Evolutionary conservation across 2,113 vertebrate species (phyloP).

Genomic region (Sinocyclocheilus rhinocerous): DNA sequence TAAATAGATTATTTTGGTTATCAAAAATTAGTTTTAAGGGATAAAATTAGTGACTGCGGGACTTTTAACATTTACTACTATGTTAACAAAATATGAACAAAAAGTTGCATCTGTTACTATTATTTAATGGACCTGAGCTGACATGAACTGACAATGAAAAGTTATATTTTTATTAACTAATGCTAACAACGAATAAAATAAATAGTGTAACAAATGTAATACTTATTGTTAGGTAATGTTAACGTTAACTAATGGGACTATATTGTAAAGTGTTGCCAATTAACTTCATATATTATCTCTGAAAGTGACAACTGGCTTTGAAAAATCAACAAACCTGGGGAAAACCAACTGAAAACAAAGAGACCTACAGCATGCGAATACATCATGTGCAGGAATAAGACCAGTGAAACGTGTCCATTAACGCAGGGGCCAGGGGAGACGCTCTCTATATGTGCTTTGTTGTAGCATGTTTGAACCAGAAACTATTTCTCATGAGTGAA

Average conservation of each 20-base stretch:
- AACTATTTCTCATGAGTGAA: slow-evolving; percentile 40
- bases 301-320: neutral
- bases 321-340: neutral
- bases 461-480: slow-evolving; percentile 43
- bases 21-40: too few relatives aligned
- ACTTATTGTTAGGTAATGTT: neutral
- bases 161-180: neutral
- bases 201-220: neutral
- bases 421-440: neutral
- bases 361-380: neutral
- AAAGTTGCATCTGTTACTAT: too few relatives aligned
- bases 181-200: neutral
- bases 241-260: neutral
- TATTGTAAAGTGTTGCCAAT: neutral
- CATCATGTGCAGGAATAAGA: slow-evolving; percentile 8
- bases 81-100: too few relatives aligned
- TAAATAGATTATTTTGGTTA: too few relatives aligned
- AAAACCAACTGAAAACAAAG: slow-evolving; percentile 1
- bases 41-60: too few relatives aligned
- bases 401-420: slow-evolving; percentile 33
- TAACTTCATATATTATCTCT: neutral
- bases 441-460: slow-evolving; percentile 24
- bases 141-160: neutral
- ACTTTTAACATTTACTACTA: too few relatives aligned
- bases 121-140: neutral